Percentiles rank a stretch among this genome's conserved stretches.
Conservation (phyloP, 1,140 invertebrate species). For the Manduca sexta region DNA sequence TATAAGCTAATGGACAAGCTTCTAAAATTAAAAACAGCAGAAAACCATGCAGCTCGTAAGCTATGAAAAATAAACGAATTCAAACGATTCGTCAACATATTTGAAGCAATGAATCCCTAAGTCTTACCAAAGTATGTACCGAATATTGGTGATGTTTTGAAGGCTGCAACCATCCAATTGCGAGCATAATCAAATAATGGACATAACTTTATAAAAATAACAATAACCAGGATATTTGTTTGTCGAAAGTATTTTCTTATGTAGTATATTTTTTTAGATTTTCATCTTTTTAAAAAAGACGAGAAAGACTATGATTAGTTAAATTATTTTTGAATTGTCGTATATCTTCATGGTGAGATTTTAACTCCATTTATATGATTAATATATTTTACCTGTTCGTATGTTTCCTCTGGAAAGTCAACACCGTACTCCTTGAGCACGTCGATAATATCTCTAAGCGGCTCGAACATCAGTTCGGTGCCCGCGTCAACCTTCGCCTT, state of each 20-base stretch:
- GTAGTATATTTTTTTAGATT: no score
- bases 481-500: constrained; percentile 72
- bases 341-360: no score
- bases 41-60: no score
- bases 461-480: constrained; percentile 86
- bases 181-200: constrained; percentile 20
- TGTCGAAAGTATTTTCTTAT: no score
- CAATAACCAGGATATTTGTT: no score
- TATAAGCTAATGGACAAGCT: no score
- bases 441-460: constrained; percentile 84
- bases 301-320: no score
- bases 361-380: not conserved
- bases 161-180: constrained; percentile 26
- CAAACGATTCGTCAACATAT: no score
- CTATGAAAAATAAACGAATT: no score
- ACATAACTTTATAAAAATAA: not conserved
- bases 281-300: no score
- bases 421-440: constrained; percentile 83
- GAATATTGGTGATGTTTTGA: constrained; percentile 45
- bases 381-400: constrained; percentile 63
- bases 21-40: no score
- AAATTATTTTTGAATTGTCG: no score
- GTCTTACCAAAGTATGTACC: constrained; percentile 63
- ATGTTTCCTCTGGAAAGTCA: constrained; percentile 79
- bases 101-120: not conserved